Conservation (phyloP, 2,113 vertebrate species). For the Corythaeola cristata region DNA sequence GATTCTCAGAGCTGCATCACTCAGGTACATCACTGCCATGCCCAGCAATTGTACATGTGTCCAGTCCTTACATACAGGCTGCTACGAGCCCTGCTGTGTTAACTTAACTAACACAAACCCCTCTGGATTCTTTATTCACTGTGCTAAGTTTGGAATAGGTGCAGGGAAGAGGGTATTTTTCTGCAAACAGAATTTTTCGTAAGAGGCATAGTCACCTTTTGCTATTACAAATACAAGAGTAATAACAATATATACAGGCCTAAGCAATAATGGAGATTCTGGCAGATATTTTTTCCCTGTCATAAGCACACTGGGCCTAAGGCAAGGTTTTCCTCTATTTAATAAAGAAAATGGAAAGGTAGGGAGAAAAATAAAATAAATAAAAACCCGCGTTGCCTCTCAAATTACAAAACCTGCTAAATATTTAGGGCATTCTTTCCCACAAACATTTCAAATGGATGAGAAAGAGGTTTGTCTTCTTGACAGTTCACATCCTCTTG, state of each 20-base stretch:
- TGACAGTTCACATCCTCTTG: constrained; percentile 36
- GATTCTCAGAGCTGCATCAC: neutral
- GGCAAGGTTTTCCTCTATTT: constrained; percentile 45
- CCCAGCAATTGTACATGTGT: accelerated
- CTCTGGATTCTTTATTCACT: neutral
- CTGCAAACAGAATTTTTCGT: neutral
- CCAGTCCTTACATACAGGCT: neutral
- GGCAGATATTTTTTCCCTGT: constrained; percentile 10
- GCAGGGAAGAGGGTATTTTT: neutral
- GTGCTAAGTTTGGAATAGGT: neutral
- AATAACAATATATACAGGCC: constrained; percentile 17
- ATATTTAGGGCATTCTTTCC: constrained; percentile 62
- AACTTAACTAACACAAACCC: neutral
- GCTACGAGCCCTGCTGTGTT: neutral
- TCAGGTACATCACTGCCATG: neutral
- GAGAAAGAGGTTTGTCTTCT: constrained; percentile 42
- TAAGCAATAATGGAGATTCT: constrained; percentile 13
- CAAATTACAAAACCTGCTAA: constrained; percentile 59
- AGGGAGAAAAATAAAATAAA: constrained; percentile 21
- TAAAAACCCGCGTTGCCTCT: neutral
- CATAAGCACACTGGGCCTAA: constrained; percentile 22
- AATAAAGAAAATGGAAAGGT: constrained; percentile 54
- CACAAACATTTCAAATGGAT: constrained; percentile 34
- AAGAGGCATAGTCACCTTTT: neutral
- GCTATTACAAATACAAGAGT: constrained; percentile 14